Conservation (phyloP, 2,113 vertebrate genomes). For the Apaloderma vittatum region DNA sequence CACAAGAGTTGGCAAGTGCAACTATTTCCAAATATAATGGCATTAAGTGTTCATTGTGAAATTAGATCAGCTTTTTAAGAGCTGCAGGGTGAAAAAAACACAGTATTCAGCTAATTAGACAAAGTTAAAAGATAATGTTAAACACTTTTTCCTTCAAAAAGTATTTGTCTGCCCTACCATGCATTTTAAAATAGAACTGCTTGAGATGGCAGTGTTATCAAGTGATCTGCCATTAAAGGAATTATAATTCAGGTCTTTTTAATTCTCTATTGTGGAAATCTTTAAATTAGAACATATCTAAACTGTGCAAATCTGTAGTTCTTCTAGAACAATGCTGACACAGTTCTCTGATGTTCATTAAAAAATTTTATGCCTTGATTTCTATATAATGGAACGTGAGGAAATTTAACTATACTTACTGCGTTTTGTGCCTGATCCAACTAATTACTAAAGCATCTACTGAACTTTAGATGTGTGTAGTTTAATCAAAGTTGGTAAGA, state of each 20-base stretch:
- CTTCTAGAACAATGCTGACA: slow-evolving; percentile 72
- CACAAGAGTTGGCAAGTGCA: slow-evolving; percentile 53
- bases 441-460: slow-evolving; percentile 13
- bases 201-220: slow-evolving; percentile 65
- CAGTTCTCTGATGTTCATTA: slow-evolving; percentile 72
- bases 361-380: slow-evolving; percentile 72
- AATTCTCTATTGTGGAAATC: slow-evolving; percentile 72
- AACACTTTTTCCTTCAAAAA: slow-evolving; percentile 67
- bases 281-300: slow-evolving; percentile 73
- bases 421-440: not conserved
- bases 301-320: slow-evolving; percentile 66
- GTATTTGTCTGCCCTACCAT: slow-evolving; percentile 65
- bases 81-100: slow-evolving; percentile 66
- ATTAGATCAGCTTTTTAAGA: slow-evolving; percentile 67
- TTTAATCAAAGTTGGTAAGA: slow-evolving; percentile 10
- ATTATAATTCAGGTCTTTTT: slow-evolving; percentile 75
- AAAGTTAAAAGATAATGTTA: slow-evolving; percentile 74
- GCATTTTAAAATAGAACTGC: slow-evolving; percentile 67
- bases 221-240: slow-evolving; percentile 70
- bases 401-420: slow-evolving; percentile 18
- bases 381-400: slow-evolving; percentile 43
- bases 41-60: slow-evolving; percentile 71
- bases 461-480: not conserved
- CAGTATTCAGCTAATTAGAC: slow-evolving; percentile 74
- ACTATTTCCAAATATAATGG: slow-evolving; percentile 67